A percentile compares a stretch with the other conserved stretches of the same genome.
These are phyloP conservation scores for Ceriagrion tenellum DNA, from an alignment of 2,888 invertebrate genomes.

Conservation along the genomic window DNA sequence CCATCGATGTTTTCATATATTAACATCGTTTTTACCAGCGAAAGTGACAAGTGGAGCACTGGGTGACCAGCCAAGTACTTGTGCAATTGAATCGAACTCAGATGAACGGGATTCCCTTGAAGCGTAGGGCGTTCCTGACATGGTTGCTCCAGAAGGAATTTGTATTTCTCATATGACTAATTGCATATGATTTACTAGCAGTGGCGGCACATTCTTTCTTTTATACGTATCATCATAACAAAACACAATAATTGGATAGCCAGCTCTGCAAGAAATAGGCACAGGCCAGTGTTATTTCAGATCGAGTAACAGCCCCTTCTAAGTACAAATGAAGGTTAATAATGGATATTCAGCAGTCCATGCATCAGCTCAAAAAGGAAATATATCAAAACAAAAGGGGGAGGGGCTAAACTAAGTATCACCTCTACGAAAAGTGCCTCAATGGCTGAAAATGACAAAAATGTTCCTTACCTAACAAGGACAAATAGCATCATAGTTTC, in stretches of 20 bases:
- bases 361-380: not conserved
- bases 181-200: slow-evolving; percentile 2
- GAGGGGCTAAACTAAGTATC: not conserved
- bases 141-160: slow-evolving; percentile 55
- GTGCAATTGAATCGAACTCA: slow-evolving; percentile 84
- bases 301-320: not conserved
- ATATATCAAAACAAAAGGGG: slow-evolving; percentile 26
- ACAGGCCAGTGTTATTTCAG: not conserved
- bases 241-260: slow-evolving; percentile 65
- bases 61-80: slow-evolving; percentile 85
- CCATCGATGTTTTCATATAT: not conserved
- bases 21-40: not conserved
- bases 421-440: not conserved
- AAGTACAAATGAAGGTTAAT: not conserved
- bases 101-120: slow-evolving; percentile 79
- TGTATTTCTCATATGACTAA: slow-evolving; percentile 50
- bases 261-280: slow-evolving; percentile 49
- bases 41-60: slow-evolving; percentile 78
- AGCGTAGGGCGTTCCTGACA: slow-evolving; percentile 51
- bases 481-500: slow-evolving; percentile 64
- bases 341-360: not conserved
- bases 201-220: slow-evolving; percentile 58
- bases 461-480: slow-evolving; percentile 55
- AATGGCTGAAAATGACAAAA: not conserved
- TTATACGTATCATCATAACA: slow-evolving; percentile 68